A percentile compares a stretch with the other conserved stretches of the same genome.
Evolutionary conservation across 2,797 vertebrate species (phyloP).

Genomic region (Rhinichthys osculus): DNA sequence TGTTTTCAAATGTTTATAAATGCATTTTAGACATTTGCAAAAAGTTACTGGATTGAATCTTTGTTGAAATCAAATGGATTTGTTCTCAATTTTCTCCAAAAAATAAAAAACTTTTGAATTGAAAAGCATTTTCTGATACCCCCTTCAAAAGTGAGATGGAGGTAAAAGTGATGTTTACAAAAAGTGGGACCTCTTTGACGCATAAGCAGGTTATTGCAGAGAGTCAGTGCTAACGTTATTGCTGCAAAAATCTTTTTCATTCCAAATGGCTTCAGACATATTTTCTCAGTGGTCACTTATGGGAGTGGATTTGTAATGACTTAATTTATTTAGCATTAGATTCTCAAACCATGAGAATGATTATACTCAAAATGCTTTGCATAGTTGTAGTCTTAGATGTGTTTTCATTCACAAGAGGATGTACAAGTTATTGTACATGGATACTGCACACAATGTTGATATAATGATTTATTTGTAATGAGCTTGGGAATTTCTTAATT

Average conservation of each 20-base stretch:
- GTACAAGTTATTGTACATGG: not conserved
- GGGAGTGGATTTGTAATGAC: conserved; percentile 37
- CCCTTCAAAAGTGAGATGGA: not conserved
- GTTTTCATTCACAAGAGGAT: not conserved
- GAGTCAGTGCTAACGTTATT: too few species aligned
- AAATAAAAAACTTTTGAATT: not conserved
- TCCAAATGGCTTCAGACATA: not conserved
- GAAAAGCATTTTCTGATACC: not conserved
- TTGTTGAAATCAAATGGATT: not conserved
- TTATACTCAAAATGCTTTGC: conserved; percentile 27
- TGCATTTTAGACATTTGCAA: too few species aligned
- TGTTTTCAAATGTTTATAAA: too few species aligned
- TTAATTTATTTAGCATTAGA: conserved; percentile 33
- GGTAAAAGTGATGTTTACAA: not conserved
- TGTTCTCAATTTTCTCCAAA: not conserved
- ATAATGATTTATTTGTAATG: not conserved
- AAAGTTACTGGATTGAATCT: too few species aligned
- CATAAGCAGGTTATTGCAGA: not conserved
- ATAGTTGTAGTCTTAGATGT: not conserved
- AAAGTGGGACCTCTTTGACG: not conserved
- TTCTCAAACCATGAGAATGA: conserved; percentile 28
- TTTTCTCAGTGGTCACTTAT: conserved; percentile 31
- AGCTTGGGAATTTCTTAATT: too few species aligned
- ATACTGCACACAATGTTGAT: not conserved
- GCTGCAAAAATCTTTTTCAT: too few species aligned